A percentile compares a stretch with the other conserved stretches of the same genome.
These are phyloP conservation scores for Amphibalanus amphitrite DNA, from an alignment of 1,140 invertebrate species.

Conservation along the genomic window DNA sequence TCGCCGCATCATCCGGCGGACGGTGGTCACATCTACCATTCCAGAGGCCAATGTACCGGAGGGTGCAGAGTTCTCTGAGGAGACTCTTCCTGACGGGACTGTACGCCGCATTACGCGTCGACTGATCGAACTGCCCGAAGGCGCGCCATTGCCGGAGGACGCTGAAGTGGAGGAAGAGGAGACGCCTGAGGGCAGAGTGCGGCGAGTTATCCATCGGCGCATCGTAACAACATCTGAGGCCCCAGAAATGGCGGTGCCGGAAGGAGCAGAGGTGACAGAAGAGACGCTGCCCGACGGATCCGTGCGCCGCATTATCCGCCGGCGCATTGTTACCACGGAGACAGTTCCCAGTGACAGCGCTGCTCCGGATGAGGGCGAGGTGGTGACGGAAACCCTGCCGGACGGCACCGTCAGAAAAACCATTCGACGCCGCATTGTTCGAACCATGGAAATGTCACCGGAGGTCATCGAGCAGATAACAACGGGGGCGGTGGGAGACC, in stretches of 20 bases:
- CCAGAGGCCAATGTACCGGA: neutral
- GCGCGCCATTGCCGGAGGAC: too few relatives aligned
- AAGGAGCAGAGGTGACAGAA: neutral
- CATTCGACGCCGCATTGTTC: neutral
- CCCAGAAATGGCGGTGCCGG: neutral
- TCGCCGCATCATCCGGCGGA: neutral
- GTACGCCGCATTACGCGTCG: neutral
- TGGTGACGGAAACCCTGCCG: neutral
- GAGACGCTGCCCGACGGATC: neutral
- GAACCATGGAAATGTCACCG: neutral
- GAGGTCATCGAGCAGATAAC: neutral
- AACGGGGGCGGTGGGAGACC: neutral
- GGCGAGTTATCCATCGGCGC: neutral
- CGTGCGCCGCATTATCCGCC: neutral
- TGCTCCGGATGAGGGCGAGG: neutral
- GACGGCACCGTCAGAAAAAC: neutral
- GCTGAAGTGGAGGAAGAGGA: neutral
- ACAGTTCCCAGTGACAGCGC: neutral
- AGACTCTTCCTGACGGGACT: neutral
- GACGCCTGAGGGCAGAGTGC: neutral
- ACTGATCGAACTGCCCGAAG: neutral
- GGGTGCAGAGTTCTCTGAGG: neutral
- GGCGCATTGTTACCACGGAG: neutral
- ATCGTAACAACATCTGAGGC: neutral
- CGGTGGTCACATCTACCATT: neutral